Base-by-base conservation (phyloP, 64 coral and sea anemone species). In the Dendrophyllia cribrosa region DNA sequence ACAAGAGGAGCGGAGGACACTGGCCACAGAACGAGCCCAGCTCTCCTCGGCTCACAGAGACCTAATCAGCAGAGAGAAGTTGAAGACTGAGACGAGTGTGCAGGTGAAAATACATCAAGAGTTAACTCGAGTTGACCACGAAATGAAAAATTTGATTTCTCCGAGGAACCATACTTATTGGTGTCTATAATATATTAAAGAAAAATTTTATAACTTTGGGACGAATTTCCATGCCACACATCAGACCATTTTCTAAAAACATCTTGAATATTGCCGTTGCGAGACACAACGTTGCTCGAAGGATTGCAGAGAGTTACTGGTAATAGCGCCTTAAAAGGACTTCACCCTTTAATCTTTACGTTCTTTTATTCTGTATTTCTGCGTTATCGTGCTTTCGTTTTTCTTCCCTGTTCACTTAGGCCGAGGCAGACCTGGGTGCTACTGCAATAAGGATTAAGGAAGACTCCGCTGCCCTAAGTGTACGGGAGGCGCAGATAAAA, bases 1-100 rank as follows among this genome's bases (percentile, higher is more conserved):
- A 43, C 94, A 99, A 49, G 94, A 96, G 72, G 97, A 99, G 61
- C 84, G 94, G 72, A 90, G 88, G 58, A 58, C 88, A 69, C 77
- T 99, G 47, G 88, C 97, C 25, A 76, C 93, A 68, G 97, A 99
- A 74, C 86, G 97, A 83, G 94, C 97, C 74, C 94, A 96, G 45
- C 85, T 99, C 43, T 86, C 94, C 20, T 93, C 94, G 4, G 76
- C 94, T 22, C 97, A 96, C 24, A 93, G 87, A 87, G 94, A 95
- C 71, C 55, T 99, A 22, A 76, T 99, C 6, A 93, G 91, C 17
- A 90, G 83, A 66, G 91, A 99, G 60, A 89, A 91, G 56, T 85
- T 93, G 51, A 99, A 99, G 76, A 78, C 88, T 76, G 91, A 90
- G 73, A 94, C 45, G 51, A 91, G 87, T 5, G 67, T 96, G 59